Evolutionary conservation across 53 echinoderm and acorn worm genomes (phyloP), one percentile per base, ranked within the genome.

Genomic region (Astropecten irregularis): DNA sequence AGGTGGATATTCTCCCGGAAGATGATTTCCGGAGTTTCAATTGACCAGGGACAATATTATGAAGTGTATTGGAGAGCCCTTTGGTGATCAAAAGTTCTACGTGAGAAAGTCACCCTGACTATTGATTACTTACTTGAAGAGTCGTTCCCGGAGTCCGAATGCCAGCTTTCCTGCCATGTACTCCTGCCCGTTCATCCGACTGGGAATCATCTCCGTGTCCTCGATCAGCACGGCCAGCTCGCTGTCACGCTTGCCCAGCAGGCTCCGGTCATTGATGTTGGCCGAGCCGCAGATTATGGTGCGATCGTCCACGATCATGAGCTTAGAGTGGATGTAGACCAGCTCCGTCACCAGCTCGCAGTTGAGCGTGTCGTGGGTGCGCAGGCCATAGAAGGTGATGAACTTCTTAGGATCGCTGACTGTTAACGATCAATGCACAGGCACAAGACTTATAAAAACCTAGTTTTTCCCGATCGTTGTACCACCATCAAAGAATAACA

Each of bases 231-330:
- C 85, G 0, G 97, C 97, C 66, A 97, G 82, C 81, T 97, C 97
- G 49, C 97, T 97, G 85, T 94, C 94, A 25, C 94, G 81, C 0
- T 83, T 84, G n/a, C 97, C 97, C 36, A 97, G 83, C 85, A 97
- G 71, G 76, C 94, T 94, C 13, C 94, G 77, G 49, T 94, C 94
- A 34, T 97, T 97, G 90, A 97, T 97, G 90, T 97, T 94, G 29
- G 97, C 97, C 21, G 94, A 94, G 9, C 97, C 94, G 15, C 94
- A 74, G 69, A 97, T 92, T 82, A 97, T 88, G 3, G 83, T 66
- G 32, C 87, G 85, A 63, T 96, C 97, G 39, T 96, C 97, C 26
- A 89, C 97, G 23, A 94, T 96, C 85, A 96, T 91, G 34, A 96
- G 88, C 81, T 96, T 96, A 76, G 89, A 89, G 67, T 94, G 97